phyloP scores from a whole-genome alignment of 2,113 vertebrate genomes.

The Dolichotis patagonum region DNA sequence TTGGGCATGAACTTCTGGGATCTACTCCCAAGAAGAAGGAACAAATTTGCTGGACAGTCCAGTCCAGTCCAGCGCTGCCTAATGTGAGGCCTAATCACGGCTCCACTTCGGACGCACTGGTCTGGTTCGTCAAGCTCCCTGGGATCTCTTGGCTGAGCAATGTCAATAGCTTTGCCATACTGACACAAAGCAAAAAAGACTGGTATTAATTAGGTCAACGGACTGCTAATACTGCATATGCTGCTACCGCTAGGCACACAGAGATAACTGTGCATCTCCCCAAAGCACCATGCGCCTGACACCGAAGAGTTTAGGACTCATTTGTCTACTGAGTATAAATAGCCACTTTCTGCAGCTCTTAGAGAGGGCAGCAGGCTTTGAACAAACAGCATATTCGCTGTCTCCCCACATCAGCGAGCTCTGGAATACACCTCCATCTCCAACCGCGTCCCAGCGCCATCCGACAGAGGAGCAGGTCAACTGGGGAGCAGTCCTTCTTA shows the following conservation, averaged over 20 bases:
- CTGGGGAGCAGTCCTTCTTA: rapidly evolving
- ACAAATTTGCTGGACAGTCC: neutral
- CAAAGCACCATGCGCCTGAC: neutral
- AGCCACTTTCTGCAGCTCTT: neutral
- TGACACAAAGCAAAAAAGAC: neutral
- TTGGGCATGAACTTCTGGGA: neutral
- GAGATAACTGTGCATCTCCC: neutral
- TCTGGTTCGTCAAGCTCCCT: rapidly evolving
- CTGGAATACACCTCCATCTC: neutral
- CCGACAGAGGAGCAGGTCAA: rapidly evolving
- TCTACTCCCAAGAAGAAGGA: rapidly evolving
- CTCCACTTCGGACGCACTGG: rapidly evolving
- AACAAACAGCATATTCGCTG: neutral
- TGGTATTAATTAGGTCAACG: neutral
- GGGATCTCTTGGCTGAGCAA: neutral
- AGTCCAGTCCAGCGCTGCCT: rapidly evolving
- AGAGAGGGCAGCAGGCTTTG: neutral
- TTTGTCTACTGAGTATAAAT: conserved; percentile 65
- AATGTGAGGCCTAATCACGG: rapidly evolving
- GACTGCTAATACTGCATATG: conserved; percentile 19
- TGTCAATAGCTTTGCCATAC: rapidly evolving
- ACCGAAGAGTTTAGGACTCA: neutral
- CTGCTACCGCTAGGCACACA: neutral
- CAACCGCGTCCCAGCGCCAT: rapidly evolving
- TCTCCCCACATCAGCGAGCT: neutral